A percentile compares a stretch with the other conserved stretches of the same genome.
phyloP scores from a whole-genome alignment of 2,888 invertebrate species.

The Conistra vaccinii region DNA sequence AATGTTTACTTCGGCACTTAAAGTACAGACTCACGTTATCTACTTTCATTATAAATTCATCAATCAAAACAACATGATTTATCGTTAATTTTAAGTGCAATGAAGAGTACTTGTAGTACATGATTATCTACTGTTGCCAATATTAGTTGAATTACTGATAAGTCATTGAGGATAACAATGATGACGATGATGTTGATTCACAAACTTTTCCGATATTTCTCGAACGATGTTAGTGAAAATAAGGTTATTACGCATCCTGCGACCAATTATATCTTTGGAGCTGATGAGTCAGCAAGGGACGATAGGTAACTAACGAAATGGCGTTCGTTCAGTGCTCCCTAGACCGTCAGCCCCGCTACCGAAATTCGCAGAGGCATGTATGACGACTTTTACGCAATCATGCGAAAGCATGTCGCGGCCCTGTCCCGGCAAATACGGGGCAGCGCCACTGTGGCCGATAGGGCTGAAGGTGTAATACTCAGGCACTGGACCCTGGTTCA shows the following conservation, averaged over 20 bases:
- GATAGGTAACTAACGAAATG: background rate
- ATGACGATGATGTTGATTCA: background rate
- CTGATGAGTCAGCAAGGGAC: background rate
- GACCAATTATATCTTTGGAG: background rate
- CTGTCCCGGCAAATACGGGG: too few relatives aligned
- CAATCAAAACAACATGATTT: conserved; percentile 12
- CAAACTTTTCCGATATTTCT: conserved; percentile 14
- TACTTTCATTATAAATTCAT: background rate
- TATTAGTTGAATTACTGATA: background rate
- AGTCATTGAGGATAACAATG: background rate
- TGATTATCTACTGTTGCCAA: background rate
- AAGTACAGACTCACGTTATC: background rate
- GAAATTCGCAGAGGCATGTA: too few relatives aligned
- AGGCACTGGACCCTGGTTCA: too few relatives aligned
- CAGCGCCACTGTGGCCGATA: too few relatives aligned
- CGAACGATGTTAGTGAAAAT: background rate
- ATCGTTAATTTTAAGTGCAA: conserved; percentile 5
- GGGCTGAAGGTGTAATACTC: too few relatives aligned
- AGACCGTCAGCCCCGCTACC: too few relatives aligned
- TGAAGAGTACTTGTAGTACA: background rate
- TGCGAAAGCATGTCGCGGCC: too few relatives aligned
- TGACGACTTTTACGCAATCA: too few relatives aligned
- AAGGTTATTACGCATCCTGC: background rate
- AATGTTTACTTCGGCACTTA: background rate
- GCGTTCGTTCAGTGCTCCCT: background rate